Base-by-base conservation (phyloP, 1,140 invertebrate genomes). In the Drosophila nigromelanica region DNA sequence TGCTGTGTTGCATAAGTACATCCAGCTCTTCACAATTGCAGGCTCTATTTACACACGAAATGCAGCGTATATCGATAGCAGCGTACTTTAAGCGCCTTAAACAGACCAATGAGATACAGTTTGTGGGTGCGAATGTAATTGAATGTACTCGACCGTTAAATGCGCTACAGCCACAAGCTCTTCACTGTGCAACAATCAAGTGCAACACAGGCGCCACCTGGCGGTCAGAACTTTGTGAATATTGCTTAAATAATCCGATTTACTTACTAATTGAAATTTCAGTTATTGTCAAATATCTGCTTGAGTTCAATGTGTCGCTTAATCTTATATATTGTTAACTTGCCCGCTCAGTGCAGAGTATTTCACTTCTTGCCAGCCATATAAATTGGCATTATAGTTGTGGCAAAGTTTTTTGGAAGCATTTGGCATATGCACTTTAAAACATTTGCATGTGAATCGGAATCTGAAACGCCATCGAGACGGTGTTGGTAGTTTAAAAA, bases 371-470 rank as follows among this genome's bases (percentile, higher is more conserved):
- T 45, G 40, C 47, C 56, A 66, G 33, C 56, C 55, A 55, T 72
- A 74, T 78, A 78, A 75, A 78, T 81, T 81, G 74, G 63, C 69
- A 56, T 67, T 80, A 76, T 59, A 62, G 61, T 76, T 62, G 77
- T 33, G 63, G 77, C 76, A 76, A 80, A 80, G 52, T 82, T 82
- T 76, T 37, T 61, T 47, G 58, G 47, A 52, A 52, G 59, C 37
- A 64, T 76, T 76, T 80, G 60, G 48, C 59, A 62, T 75, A 63
- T 76, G 71, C 75, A 82, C 79, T 82, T 76, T 40, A 64, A 77
- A 82, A 66, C 62, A 82, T 82, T 83, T 83, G 80, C 76, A 79
- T 83, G 62, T 61, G 78, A 68, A 86, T 75, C 40, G 54, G 42
- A 55, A 61, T 39, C 11, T 15, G 48, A 52, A 60, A 60, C 27